These are phyloP conservation scores for Planococcus citri DNA, from an alignment of 1,140 invertebrate species.

Conservation along the genomic window DNA sequence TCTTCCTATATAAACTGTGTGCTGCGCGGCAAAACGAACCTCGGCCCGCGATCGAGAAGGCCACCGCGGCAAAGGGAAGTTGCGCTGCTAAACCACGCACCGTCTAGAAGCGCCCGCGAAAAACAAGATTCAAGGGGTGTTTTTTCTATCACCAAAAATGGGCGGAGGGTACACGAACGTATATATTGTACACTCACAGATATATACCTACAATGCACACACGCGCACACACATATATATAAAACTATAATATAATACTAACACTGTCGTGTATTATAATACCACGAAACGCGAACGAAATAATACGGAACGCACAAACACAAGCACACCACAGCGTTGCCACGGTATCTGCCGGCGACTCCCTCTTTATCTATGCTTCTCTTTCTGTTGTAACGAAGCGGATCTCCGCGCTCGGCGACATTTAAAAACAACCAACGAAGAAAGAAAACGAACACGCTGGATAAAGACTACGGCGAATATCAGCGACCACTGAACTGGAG, in stretches of 20 bases:
- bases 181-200: too few relatives aligned
- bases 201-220: too few relatives aligned
- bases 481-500: not conserved
- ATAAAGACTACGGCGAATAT: slow-evolving; percentile 14
- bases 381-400: slow-evolving; percentile 13
- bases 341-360: not conserved
- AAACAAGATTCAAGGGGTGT: slow-evolving; percentile 10
- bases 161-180: not conserved
- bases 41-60: not conserved
- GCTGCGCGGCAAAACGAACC: slow-evolving; percentile 1
- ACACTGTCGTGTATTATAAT: too few relatives aligned
- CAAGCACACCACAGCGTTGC: not conserved
- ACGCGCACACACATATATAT: too few relatives aligned
- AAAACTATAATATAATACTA: too few relatives aligned
- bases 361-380: not conserved
- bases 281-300: not conserved
- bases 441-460: slow-evolving; percentile 11
- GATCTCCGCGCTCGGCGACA: slow-evolving; percentile 10
- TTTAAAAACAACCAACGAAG: slow-evolving; percentile 14
- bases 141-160: not conserved
- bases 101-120: slow-evolving; percentile 2
- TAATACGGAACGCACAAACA: not conserved
- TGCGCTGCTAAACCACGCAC: slow-evolving; percentile 15
- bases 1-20: not conserved
- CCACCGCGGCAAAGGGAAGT: not conserved